A percentile compares a stretch with the other conserved stretches of the same genome.
These are phyloP conservation scores for Chaetorhynchus papuensis DNA, from an alignment of 2,113 vertebrate species.

Conservation along the genomic window DNA sequence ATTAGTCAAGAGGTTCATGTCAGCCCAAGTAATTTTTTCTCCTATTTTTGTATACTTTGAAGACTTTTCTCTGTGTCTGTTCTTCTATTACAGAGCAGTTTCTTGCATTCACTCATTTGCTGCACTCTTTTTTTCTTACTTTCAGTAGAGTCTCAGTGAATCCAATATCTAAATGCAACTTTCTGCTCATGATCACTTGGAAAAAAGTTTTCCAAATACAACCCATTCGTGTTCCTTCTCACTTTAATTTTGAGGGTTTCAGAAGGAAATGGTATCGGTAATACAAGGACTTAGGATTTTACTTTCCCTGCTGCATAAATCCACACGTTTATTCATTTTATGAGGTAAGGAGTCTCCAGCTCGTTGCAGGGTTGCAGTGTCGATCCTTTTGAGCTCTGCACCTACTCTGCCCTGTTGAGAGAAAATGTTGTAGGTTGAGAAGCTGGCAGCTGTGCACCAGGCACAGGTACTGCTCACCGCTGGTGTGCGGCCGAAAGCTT, in stretches of 20 bases:
- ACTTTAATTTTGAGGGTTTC: not conserved
- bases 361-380: accelerated
- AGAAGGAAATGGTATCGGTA: not conserved
- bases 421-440: not conserved
- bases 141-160: not conserved
- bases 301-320: not conserved
- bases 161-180: not conserved
- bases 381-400: not conserved
- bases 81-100: not conserved
- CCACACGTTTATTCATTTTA: accelerated
- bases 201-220: not conserved
- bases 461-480: not conserved
- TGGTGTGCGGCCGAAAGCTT: not conserved
- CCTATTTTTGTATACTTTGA: not conserved
- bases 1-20: not conserved
- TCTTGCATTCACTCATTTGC: not conserved
- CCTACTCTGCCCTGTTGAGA: accelerated
- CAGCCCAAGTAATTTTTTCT: not conserved
- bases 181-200: not conserved
- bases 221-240: not conserved
- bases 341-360: not conserved
- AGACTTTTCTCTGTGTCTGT: not conserved
- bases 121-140: not conserved
- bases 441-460: not conserved
- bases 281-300: not conserved